Evolutionary conservation across 2,888 invertebrate species (phyloP).

Genomic region (Lasioglossum pauxillum): DNA sequence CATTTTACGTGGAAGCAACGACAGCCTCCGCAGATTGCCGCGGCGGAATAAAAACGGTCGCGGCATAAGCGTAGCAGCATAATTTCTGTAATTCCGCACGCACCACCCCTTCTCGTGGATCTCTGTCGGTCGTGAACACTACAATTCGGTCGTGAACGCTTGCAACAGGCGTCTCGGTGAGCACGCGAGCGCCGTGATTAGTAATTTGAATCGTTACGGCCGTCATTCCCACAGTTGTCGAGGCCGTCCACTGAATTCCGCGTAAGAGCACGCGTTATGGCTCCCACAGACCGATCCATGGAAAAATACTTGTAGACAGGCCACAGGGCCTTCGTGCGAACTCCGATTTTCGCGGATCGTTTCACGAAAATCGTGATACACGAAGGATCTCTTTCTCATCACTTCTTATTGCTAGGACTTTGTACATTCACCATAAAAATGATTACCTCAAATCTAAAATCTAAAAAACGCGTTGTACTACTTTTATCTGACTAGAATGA

Average conservation of each 20-base stretch:
- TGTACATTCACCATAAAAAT: too few relatives aligned
- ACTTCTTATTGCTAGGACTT: background rate
- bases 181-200: conserved; percentile 68
- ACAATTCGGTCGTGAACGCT: conserved; percentile 23
- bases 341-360: background rate
- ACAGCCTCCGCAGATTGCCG: background rate
- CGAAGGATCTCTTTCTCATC: background rate
- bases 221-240: conserved; percentile 75
- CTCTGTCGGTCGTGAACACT: conserved; percentile 4
- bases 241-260: conserved; percentile 52
- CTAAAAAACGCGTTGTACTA: too few relatives aligned
- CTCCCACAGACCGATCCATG: background rate
- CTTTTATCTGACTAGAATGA: too few relatives aligned
- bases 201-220: conserved; percentile 75
- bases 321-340: background rate
- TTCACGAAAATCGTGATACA: background rate
- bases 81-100: conserved; percentile 48
- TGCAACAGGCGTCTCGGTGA: conserved; percentile 37
- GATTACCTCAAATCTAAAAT: too few relatives aligned
- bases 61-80: conserved; percentile 7
- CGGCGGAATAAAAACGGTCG: background rate
- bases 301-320: background rate
- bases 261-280: conserved; percentile 50
- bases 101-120: conserved; percentile 11
- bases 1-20: background rate